Evolutionary conservation across 2,888 invertebrate species (phyloP).

Genomic region (Orthosia gracilis): DNA sequence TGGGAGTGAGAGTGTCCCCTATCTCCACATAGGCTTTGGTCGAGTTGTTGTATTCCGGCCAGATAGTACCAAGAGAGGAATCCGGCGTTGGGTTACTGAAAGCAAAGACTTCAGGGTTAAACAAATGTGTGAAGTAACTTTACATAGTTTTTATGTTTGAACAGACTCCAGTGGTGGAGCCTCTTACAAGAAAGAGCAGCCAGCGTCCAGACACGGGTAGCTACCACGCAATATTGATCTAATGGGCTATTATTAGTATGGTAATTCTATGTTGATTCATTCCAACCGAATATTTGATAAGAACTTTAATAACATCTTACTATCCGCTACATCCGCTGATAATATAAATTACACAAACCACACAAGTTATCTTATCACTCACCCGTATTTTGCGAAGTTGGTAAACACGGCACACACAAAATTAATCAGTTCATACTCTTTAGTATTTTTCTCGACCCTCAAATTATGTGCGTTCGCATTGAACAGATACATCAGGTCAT

Average conservation of each 20-base stretch:
- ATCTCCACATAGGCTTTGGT: slow-evolving; percentile 75
- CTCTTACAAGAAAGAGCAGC: neutral
- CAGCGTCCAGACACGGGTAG: neutral
- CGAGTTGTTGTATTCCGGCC: slow-evolving; percentile 76
- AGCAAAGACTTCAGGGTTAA: neutral
- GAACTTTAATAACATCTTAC: neutral
- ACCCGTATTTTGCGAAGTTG: slow-evolving; percentile 83
- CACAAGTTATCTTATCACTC: slow-evolving; percentile 58
- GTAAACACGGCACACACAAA: slow-evolving; percentile 76
- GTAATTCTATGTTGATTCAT: too few species aligned
- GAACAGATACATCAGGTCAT: slow-evolving; percentile 82
- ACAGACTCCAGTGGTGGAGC: neutral
- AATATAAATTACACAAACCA: neutral
- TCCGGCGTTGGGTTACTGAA: slow-evolving; percentile 38
- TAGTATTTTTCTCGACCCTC: slow-evolving; percentile 69
- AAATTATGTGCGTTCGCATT: slow-evolving; percentile 70
- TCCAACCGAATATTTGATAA: neutral
- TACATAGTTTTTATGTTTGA: too few species aligned
- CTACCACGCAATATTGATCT: neutral
- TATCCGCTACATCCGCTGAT: neutral
- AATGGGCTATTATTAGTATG: neutral
- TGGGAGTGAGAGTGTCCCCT: slow-evolving; percentile 70
- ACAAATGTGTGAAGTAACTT: neutral
- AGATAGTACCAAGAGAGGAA: slow-evolving; percentile 62
- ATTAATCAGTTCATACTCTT: slow-evolving; percentile 74